phyloP scores from a whole-genome alignment of 2,888 invertebrate genomes.

The Allophyes oxyacanthae region DNA sequence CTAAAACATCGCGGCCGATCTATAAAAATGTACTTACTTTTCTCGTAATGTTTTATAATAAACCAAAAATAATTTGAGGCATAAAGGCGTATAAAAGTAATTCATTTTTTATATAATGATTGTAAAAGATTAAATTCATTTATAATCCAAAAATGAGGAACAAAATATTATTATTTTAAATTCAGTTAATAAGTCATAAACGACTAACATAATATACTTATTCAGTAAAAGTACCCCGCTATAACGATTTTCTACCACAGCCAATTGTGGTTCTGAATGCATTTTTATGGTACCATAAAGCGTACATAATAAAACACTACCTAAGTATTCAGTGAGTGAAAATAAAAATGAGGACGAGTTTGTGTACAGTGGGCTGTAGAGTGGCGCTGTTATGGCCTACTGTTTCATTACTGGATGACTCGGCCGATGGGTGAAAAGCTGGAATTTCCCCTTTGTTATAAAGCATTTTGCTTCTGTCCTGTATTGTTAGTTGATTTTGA shows the following conservation, averaged over 20 bases:
- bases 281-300: slow-evolving; percentile 65
- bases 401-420: slow-evolving; percentile 84
- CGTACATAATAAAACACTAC: slow-evolving; percentile 65
- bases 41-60: background rate
- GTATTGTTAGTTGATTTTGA: slow-evolving; percentile 52
- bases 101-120: too few species aligned
- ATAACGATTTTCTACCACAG: slow-evolving; percentile 46
- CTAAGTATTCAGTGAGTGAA: slow-evolving; percentile 72
- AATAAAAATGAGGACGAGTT: slow-evolving; percentile 69
- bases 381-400: slow-evolving; percentile 65
- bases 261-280: slow-evolving; percentile 62
- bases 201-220: background rate
- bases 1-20: background rate
- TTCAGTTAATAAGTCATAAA: background rate
- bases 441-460: slow-evolving; percentile 79
- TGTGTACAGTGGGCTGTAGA: slow-evolving; percentile 56
- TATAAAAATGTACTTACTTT: too few species aligned
- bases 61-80: too few species aligned
- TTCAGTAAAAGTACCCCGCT: slow-evolving; percentile 21
- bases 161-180: too few species aligned
- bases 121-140: too few species aligned
- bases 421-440: slow-evolving; percentile 73
- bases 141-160: too few species aligned
- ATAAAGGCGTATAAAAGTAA: too few species aligned
- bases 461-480: slow-evolving; percentile 63